Evolutionary conservation across 2,797 vertebrate species (phyloP).

Genomic region (Champsocephalus gunnari): DNA sequence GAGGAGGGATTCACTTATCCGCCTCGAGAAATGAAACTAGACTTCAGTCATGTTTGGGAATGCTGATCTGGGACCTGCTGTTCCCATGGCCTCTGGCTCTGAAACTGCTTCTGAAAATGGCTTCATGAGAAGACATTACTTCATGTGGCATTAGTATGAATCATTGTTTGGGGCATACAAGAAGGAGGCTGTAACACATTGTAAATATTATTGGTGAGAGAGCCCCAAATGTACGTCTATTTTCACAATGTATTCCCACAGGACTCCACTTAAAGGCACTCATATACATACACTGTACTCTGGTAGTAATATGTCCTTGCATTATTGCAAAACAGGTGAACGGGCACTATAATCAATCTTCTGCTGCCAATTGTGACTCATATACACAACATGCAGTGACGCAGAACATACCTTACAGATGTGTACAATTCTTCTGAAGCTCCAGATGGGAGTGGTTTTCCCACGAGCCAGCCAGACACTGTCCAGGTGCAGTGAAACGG

Average conservation of each 20-base stretch:
- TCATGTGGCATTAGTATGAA: not conserved
- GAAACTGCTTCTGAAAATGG: slow-evolving; percentile 30
- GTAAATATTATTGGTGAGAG: not conserved
- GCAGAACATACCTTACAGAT: slow-evolving; percentile 5
- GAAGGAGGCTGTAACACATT: not conserved
- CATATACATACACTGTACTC: not conserved
- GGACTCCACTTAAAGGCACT: not conserved
- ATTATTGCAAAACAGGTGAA: not conserved
- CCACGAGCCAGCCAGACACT: not conserved
- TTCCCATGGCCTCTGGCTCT: slow-evolving; percentile 47
- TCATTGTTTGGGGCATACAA: not conserved
- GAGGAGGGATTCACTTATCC: not conserved
- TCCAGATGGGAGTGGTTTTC: slow-evolving; percentile 1
- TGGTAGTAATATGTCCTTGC: not conserved
- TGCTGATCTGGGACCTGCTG: slow-evolving; percentile 8
- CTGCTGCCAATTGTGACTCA: not conserved
- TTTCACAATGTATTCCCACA: not conserved
- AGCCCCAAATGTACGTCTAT: not conserved
- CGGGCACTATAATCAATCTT: not conserved
- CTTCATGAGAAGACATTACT: slow-evolving; percentile 8
- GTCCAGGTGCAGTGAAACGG: not conserved
- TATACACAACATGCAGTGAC: not conserved
- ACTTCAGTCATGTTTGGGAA: slow-evolving; percentile 47
- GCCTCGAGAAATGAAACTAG: not conserved
- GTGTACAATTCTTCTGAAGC: slow-evolving; percentile 12